Conservation (phyloP, 53 echinoderm and acorn worm genomes). For the Holothuria scabra region DNA sequence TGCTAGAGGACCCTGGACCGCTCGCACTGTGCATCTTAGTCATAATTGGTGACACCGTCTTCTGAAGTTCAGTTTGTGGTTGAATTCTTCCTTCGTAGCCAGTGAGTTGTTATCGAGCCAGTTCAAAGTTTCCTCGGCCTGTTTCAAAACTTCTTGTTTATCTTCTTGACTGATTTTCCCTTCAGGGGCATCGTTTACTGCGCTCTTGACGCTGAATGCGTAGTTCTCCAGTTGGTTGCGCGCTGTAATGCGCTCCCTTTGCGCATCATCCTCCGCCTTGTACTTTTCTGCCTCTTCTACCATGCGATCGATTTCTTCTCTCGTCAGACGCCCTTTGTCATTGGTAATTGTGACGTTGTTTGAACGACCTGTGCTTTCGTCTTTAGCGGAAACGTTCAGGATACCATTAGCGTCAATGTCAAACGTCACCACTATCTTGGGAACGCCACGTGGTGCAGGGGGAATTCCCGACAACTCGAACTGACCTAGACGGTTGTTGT, state of each 20-base stretch:
- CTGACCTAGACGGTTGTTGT: conserved; percentile 84
- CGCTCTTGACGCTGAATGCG: conserved; percentile 79
- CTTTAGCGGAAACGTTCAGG: conserved; percentile 87
- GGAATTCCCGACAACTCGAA: conserved; percentile 82
- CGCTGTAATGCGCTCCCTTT: conserved; percentile 77
- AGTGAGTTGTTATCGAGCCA: conserved; percentile 85
- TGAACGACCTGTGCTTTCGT: conserved; percentile 72
- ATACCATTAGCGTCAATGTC: conserved; percentile 91
- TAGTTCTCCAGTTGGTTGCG: conserved; percentile 88
- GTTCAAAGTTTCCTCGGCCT: conserved; percentile 52
- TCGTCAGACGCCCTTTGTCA: conserved; percentile 83
- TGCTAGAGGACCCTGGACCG: neutral
- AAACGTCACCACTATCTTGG: conserved; percentile 83
- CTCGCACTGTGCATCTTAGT: conserved; percentile 73
- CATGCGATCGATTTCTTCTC: conserved; percentile 92
- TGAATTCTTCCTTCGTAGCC: conserved; percentile 75
- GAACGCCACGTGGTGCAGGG: conserved; percentile 89
- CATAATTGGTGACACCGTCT: conserved; percentile 81
- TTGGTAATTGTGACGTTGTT: conserved; percentile 89
- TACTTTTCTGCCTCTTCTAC: conserved; percentile 83
- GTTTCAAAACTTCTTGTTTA: conserved; percentile 54
- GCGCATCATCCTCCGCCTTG: conserved; percentile 88
- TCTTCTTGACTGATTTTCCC: conserved; percentile 71
- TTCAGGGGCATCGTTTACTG: conserved; percentile 71
- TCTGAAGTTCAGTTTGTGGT: conserved; percentile 77